Evolutionary conservation across 2,797 vertebrate species (phyloP).

Genomic region (Sternarchorhynchus goeldii): DNA sequence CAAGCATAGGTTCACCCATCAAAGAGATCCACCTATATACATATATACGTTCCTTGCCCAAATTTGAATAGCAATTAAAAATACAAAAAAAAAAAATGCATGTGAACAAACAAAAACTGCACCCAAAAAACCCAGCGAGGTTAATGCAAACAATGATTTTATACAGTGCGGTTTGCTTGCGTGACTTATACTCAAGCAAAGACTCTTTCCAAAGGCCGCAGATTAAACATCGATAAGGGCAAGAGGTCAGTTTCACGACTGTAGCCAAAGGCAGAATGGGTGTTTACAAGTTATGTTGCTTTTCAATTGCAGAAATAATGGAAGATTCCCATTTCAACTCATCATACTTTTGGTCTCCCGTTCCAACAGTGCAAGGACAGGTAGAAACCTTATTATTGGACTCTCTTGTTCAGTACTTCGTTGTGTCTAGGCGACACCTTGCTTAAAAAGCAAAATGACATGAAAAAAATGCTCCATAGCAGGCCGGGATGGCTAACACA

Average conservation of each 20-base stretch:
- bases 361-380: constrained; percentile 98
- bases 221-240: not conserved
- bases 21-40: not conserved
- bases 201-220: constrained; percentile 16
- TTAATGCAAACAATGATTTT: not conserved
- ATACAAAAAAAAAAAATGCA: constrained; percentile 6
- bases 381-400: constrained; percentile 84
- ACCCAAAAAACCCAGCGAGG: not conserved
- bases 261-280: constrained; percentile 53
- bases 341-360: constrained; percentile 99
- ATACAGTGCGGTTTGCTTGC: constrained; percentile 12
- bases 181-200: constrained; percentile 15
- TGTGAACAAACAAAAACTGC: constrained; percentile 13
- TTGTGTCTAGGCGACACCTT: constrained; percentile 45
- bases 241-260: constrained; percentile 46
- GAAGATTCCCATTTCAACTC: constrained; percentile 99
- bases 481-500: constrained; percentile 42
- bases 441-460: constrained; percentile 33
- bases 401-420: constrained; percentile 57
- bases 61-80: not conserved
- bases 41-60: constrained; percentile 9
- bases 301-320: constrained; percentile 90
- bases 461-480: constrained; percentile 32
- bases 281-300: constrained; percentile 80
- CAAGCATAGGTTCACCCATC: constrained; percentile 9